Base-by-base conservation (phyloP, 2,113 vertebrate genomes). In the Formicarius rufipectus region DNA sequence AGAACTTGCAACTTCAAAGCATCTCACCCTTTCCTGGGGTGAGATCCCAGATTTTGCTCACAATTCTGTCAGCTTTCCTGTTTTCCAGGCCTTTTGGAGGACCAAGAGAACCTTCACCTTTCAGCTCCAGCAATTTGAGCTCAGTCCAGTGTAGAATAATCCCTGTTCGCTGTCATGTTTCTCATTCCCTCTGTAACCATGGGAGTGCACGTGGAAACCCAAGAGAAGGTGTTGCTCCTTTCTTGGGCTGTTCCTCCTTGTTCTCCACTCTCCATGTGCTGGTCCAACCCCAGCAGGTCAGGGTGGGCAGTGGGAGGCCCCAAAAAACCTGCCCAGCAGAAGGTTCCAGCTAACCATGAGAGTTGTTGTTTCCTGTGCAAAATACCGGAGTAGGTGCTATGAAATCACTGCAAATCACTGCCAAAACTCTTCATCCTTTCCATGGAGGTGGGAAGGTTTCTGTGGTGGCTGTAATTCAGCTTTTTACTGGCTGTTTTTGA, bases 261-360 rank as follows among this genome's bases (percentile, higher is more conserved):
- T 53, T 77, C 50, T 45, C 60, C 18, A 16, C n/a, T 3, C 67
- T 72, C 80, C 50, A 20, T 24, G 27, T 39, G 62, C 83, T 56
- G 59, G 30, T 55, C 27, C 67, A 47, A n/a, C 39, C 33, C 19
- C 4, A 2, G 49, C 53, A 60, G 55, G 60, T 39, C 35, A 39
- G 49, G 14, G 16, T n/a, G 0, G 7, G 2, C 33, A 25, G 1
- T 15, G 24, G 10, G 24, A 45, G 16, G 21, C 40, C 21, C 33
- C 6, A 5, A 35, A 58, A 35, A 58, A 44, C 55, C 55, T 59
- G 20, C 42, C 73, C 42, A 47, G 42, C 55, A 59, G 40, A 45
- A 75, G 55, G 42, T 59, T 44, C 71, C 45, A 40, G 50, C 79
- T 45, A 27, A n/a, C n/a, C 3, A 16, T 22, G 49, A 2, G 1